Base-by-base conservation (phyloP, 1,140 invertebrate genomes). In the Streblospio benedicti region DNA sequence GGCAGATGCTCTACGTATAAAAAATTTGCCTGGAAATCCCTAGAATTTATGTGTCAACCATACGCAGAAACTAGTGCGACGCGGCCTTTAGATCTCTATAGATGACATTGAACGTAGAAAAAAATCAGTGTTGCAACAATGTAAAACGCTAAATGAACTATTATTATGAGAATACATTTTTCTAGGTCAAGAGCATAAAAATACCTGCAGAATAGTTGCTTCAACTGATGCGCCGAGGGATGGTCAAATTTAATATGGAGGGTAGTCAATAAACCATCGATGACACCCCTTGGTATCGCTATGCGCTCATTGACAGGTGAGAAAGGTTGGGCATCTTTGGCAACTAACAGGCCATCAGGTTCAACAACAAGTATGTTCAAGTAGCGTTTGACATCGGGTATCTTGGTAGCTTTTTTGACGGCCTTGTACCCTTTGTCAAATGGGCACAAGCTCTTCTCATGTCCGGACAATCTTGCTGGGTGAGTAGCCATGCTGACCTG, bases 341-440 rank as follows among this genome's bases (percentile, higher is more conserved):
- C 63, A n/a, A 63, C 60, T 18, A 68, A 32, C 4, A 68, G 28
- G 47, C 60, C 60, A 58, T 67, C 67, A 49, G 61, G 64, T 23
- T 60, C 33, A n/a, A 66, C 63, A 9, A 59, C 56, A 6, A 44
- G 55, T n/a, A 62, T 59, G 30, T 61, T 43, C 16, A 63, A 33
- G 43, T 65, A 64, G 0, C 61, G 45, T 43, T 67, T 58, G 25
- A 59, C 58, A 35, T 68, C 53, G 33, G 44, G 59, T 12, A 66
- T 43, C 44, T 66, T 60, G 25, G 59, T 65, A 4, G 62, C 49
- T 49, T 61, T 64, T 64, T 63, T 23, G 64, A 64, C 9, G 64
- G 64, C 1, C 64, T 23, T 30, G 64, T 67, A 4, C 66, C 60
- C 41, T 64, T 61, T 30, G 49, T 50, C 2, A 67, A 41, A 30